Conservation (phyloP, 2,797 vertebrate genomes). For the Merluccius polli region DNA sequence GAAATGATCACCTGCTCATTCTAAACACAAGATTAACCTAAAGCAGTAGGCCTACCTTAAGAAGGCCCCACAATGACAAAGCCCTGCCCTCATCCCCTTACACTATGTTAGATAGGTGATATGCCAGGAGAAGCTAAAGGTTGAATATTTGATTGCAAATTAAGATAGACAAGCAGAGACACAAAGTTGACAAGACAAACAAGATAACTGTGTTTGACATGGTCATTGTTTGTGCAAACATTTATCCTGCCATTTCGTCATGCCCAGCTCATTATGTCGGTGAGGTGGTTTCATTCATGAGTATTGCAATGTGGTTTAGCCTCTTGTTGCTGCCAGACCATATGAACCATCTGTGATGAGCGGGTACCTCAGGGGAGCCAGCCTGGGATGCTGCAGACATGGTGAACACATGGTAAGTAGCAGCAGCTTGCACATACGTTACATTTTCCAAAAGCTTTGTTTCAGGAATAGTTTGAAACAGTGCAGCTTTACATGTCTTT, state of each 20-base stretch:
- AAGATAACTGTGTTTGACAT: background rate
- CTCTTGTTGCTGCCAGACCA: slow-evolving; percentile 28
- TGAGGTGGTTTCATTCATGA: slow-evolving; percentile 39
- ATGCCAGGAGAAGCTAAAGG: slow-evolving; percentile 6
- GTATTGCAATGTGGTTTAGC: background rate
- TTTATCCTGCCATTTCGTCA: slow-evolving; percentile 20
- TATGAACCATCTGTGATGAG: slow-evolving; percentile 46
- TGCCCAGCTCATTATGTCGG: slow-evolving; percentile 39
- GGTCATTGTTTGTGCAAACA: background rate
- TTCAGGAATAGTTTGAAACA: slow-evolving; percentile 15
- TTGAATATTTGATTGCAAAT: background rate
- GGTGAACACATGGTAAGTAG: slow-evolving; percentile 67
- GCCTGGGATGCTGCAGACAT: slow-evolving; percentile 43
- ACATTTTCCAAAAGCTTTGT: slow-evolving; percentile 18
- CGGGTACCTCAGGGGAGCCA: slow-evolving; percentile 45
- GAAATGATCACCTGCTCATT: background rate
- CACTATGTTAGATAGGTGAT: slow-evolving; percentile 28
- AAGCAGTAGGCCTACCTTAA: slow-evolving; percentile 69
- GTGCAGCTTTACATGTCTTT: background rate
- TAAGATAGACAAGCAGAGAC: slow-evolving; percentile 5
- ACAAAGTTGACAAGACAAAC: background rate
- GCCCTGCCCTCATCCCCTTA: slow-evolving; percentile 66
- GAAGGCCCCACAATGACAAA: slow-evolving; percentile 58
- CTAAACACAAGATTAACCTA: background rate
- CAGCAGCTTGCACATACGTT: slow-evolving; percentile 18